These are phyloP conservation scores for Oryzias celebensis DNA, from an alignment of 2,113 vertebrate genomes.

Conservation along the genomic window DNA sequence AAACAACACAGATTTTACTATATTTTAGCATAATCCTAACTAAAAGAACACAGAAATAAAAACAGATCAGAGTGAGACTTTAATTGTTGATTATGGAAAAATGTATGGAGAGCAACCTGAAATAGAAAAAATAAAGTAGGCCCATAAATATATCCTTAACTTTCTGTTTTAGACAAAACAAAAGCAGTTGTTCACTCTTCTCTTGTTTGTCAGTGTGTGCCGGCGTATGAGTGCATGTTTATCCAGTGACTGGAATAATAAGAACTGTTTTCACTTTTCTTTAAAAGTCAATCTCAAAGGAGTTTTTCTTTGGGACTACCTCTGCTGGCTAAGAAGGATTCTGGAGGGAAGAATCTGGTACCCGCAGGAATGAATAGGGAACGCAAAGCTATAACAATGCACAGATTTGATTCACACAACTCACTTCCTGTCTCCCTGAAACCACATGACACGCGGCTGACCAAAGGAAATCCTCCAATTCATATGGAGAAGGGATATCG, in stretches of 20 bases:
- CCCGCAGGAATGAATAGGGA: slow-evolving; percentile 15
- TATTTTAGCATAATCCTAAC: no score
- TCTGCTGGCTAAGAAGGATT: slow-evolving; percentile 60
- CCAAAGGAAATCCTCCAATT: slow-evolving; percentile 3
- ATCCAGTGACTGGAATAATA: slow-evolving; percentile 45
- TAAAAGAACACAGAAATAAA: no score
- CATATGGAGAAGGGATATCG: not conserved
- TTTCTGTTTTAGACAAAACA: not conserved
- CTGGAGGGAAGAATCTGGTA: slow-evolving; percentile 38
- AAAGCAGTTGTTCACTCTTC: slow-evolving; percentile 2
- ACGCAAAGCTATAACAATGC: slow-evolving; percentile 53
- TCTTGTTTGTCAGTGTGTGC: slow-evolving; percentile 9
- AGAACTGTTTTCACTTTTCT: slow-evolving; percentile 64
- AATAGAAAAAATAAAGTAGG: no score
- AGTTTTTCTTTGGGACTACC: slow-evolving; percentile 37
- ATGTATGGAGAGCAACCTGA: no score
- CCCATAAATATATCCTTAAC: no score
- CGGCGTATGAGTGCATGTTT: slow-evolving; percentile 12
- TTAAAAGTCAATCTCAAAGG: slow-evolving; percentile 54
- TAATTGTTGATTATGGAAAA: no score
- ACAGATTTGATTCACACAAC: slow-evolving; percentile 47
- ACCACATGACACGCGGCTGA: slow-evolving; percentile 5
- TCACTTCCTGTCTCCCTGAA: slow-evolving; percentile 29
- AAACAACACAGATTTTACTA: no score
- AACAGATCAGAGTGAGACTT: no score